A percentile compares a stretch with the other conserved stretches of the same genome.
Conservation (phyloP, 1,140 invertebrate species). For the Drosophila pandora region DNA sequence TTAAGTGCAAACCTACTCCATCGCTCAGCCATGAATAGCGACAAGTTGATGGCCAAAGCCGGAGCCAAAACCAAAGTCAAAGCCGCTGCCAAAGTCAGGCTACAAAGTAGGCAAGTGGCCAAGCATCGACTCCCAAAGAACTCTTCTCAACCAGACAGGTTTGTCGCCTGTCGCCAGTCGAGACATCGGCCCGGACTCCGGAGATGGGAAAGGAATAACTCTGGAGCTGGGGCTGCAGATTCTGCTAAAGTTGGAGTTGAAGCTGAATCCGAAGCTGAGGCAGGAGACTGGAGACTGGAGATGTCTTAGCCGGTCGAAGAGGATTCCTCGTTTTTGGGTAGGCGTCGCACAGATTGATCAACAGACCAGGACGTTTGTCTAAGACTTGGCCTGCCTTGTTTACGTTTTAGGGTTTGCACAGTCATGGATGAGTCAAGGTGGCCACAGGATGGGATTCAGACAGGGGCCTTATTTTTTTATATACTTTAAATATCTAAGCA, state of each 20-base stretch:
- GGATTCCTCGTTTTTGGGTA: constrained; percentile 62
- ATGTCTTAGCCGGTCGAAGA: constrained; percentile 18
- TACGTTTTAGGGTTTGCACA: constrained; percentile 63
- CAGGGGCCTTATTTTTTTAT: too few relatives aligned
- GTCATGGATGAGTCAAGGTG: constrained; percentile 46
- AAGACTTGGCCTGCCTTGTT: constrained; percentile 57
- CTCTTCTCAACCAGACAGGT: constrained; percentile 58
- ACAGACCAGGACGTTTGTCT: constrained; percentile 68
- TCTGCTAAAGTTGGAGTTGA: constrained; percentile 14
- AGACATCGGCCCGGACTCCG: constrained; percentile 4
- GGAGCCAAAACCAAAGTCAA: constrained; percentile 27
- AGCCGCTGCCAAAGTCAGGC: constrained; percentile 39
- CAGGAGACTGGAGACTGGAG: not conserved
- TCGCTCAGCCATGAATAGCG: constrained; percentile 40
- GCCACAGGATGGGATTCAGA: constrained; percentile 18
- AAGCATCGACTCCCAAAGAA: constrained; percentile 44
- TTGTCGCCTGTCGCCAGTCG: constrained; percentile 53
- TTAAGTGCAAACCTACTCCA: constrained; percentile 22
- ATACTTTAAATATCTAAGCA: too few relatives aligned
- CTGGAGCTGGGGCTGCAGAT: constrained; percentile 15
- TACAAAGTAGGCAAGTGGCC: constrained; percentile 73
- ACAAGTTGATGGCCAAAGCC: constrained; percentile 68
- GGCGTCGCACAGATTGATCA: constrained; percentile 77
- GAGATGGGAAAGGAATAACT: constrained; percentile 36
- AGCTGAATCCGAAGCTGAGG: constrained; percentile 5